Evolutionary conservation across 2,888 invertebrate genomes (phyloP), one percentile per base, ranked within the genome.

Genomic region (Hipparchia sbordonii): DNA sequence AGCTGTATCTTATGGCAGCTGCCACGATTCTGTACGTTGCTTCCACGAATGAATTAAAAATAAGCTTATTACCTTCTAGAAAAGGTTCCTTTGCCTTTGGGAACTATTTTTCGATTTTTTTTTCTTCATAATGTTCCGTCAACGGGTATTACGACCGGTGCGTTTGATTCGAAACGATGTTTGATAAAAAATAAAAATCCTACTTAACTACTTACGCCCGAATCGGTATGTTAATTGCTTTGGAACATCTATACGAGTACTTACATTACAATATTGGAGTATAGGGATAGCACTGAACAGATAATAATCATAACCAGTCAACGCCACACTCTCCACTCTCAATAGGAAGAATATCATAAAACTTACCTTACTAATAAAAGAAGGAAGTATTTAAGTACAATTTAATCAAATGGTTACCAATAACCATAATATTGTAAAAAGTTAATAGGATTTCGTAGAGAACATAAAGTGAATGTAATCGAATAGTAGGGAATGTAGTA

Each of bases 31-130:
- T 89, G 89, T 92, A 78, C 81, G 82, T 82, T 80, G 84, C 85
- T 87, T 88, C 88, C 81, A 86, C 80, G 88, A 85, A 88, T 86
- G 77, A 81, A 86, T 86, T 85, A 88, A 89, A 88, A 79, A 77
- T 82, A 77, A 84, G 79, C 87, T 69, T 88, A 91, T 91, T 90
- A 90, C 89, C 87, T 89, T 91, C 88, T 87, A 87, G 88, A 88
- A 89, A 88, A 76, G 72, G 82, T 79, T 82, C 81, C 81, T 87
- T 85, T 80, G 82, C 87, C 85, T 87, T 87, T 82, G 84, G 83
- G 79, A 81, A 80, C 69, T 52, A 60, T 51, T 69, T 69, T 46
- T 46, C 10, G 45, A 1, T 61, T 62, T 62, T 62, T 65, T 80
- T 84, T 84, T 84, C 83, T 86, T 86, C 81, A 77, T 79, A 78